Evolutionary conservation across 1,140 invertebrate species (phyloP).

Genomic region (Calosoma granatense): DNA sequence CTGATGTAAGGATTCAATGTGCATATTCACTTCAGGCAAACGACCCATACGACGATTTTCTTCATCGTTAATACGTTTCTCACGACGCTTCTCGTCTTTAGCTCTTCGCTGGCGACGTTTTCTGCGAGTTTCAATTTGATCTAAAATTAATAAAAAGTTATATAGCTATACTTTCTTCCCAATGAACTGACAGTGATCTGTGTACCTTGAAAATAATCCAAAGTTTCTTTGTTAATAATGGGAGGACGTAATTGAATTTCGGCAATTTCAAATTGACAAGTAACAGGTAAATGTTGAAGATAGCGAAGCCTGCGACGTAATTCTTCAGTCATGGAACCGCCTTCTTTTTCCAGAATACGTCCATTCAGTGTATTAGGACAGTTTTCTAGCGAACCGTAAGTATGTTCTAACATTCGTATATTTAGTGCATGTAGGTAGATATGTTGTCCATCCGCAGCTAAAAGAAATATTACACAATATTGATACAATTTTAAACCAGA

Average conservation of each 20-base stretch:
- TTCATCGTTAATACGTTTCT: conserved; percentile 57
- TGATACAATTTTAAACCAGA: background rate
- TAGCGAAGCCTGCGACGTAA: conserved; percentile 67
- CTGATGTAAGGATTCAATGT: conserved; percentile 50
- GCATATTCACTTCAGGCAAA: conserved; percentile 44
- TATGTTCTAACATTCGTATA: conserved; percentile 75
- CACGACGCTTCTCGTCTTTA: conserved; percentile 57
- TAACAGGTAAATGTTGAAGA: conserved; percentile 78
- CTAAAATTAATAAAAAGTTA: conserved; percentile 31
- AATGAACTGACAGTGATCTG: too few species aligned
- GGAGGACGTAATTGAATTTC: conserved; percentile 73
- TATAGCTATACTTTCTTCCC: conserved; percentile 8
- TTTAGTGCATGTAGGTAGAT: conserved; percentile 88
- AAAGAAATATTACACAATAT: conserved; percentile 25
- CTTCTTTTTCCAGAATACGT: conserved; percentile 73
- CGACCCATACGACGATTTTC: conserved; percentile 61
- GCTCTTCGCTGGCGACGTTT: conserved; percentile 49
- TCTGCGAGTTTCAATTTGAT: conserved; percentile 54
- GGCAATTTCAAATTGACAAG: conserved; percentile 80
- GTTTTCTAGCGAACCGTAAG: conserved; percentile 71
- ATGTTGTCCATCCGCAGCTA: conserved; percentile 81
- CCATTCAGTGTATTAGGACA: conserved; percentile 65
- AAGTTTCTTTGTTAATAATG: conserved; percentile 53
- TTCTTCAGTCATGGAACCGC: conserved; percentile 72
- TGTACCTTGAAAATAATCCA: conserved; percentile 56